Evolutionary conservation across 1,140 invertebrate species (phyloP).

Genomic region (Oncopeltus fasciatus): DNA sequence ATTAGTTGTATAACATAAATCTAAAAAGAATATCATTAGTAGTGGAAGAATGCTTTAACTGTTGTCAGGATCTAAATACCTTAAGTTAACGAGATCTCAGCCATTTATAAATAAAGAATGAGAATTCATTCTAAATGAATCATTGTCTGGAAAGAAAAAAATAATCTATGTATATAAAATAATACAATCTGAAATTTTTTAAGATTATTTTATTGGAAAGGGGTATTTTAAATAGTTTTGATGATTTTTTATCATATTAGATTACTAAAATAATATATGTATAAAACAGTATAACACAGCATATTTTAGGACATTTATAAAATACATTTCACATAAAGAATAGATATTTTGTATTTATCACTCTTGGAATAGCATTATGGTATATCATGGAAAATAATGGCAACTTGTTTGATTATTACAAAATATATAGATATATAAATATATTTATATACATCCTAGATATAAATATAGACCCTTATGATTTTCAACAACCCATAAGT

Average conservation of each 20-base stretch:
- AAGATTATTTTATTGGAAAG: not conserved
- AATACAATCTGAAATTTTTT: not conserved
- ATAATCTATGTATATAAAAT: not conserved
- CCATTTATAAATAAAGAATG: no score
- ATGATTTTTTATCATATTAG: not conserved
- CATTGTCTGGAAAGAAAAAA: no score
- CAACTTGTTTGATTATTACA: slow-evolving; percentile 10
- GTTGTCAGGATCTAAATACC: not conserved
- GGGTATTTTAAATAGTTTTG: not conserved
- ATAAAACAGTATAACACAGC: not conserved
- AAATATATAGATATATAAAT: slow-evolving; percentile 5
- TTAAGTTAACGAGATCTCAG: not conserved
- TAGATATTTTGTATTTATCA: not conserved
- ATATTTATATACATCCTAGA: slow-evolving; percentile 2
- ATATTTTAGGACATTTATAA: not conserved
- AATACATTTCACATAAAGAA: not conserved
- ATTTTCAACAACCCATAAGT: slow-evolving; percentile 4
- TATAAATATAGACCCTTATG: slow-evolving; percentile 2
- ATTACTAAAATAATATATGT: not conserved
- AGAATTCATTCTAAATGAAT: no score
- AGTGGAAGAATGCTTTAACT: not conserved
- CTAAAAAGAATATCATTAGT: not conserved
- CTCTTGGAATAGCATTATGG: not conserved
- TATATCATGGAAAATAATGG: slow-evolving; percentile 2
- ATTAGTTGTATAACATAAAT: not conserved